Conservation (phyloP, 2,888 invertebrate genomes). For the Tridacna gigas region DNA sequence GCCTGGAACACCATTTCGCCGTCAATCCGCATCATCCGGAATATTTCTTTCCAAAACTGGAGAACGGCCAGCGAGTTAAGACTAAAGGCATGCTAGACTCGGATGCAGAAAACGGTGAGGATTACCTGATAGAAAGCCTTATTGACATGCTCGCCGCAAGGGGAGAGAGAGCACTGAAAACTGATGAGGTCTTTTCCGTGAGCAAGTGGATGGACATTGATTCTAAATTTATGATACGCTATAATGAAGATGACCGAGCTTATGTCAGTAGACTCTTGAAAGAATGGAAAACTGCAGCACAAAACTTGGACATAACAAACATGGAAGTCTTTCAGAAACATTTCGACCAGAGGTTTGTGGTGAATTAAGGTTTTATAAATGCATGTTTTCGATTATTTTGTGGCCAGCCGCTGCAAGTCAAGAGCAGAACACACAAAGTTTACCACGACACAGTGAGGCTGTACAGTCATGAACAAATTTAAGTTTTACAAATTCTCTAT, state of each 20-base stretch:
- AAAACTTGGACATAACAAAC: neutral
- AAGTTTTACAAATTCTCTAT: too few species aligned
- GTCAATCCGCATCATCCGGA: constrained; percentile 64
- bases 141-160: constrained; percentile 62
- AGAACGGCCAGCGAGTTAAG: constrained; percentile 37
- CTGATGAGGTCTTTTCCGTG: constrained; percentile 47
- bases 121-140: constrained; percentile 53
- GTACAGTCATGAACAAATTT: neutral
- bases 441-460: neutral
- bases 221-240: constrained; percentile 42
- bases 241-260: constrained; percentile 41
- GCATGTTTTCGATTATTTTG: neutral
- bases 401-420: too few species aligned
- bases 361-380: neutral
- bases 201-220: constrained; percentile 57
- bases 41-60: constrained; percentile 48
- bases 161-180: constrained; percentile 49
- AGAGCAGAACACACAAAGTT: neutral
- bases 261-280: constrained; percentile 34
- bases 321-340: constrained; percentile 7
- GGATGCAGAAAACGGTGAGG: constrained; percentile 30
- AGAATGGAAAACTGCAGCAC: constrained; percentile 25
- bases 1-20: constrained; percentile 52
- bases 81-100: constrained; percentile 32
- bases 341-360: constrained; percentile 3